Evolutionary conservation across 1,140 invertebrate species (phyloP), one percentile per base, ranked within the genome.

Genomic region (Ylistrum balloti): DNA sequence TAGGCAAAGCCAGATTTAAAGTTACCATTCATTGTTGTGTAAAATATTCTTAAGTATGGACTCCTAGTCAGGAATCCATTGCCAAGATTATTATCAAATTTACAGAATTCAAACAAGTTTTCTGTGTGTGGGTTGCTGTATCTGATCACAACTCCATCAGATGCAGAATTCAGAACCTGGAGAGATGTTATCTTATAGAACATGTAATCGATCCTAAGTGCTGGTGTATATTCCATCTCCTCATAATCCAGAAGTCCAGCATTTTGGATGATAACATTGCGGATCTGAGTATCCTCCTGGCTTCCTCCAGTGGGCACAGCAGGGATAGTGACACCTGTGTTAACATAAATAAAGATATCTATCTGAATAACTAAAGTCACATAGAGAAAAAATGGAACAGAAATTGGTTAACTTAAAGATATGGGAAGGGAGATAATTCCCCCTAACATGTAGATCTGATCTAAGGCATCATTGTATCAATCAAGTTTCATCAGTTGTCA

Each of bases 171-270:
- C 10, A 86, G 86, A 9, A 94, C 89, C 15, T 90, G 92, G 0
- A 94, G 88, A 33, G 90, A 92, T 0, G 93, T 93, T n/a, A 99
- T 94, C 33, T 98, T 98, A 95, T 99, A 99, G 88, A 98, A 97
- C 88, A 99, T 98, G 96, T 99, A 99, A 96, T 99, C 99, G 90
- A 99, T 98, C 97, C 99, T 99, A 1, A 99, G 96, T 0, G 99
- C 99, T 33, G 96, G 98, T 95, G 98, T 98, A 93, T 99, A 99
- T 3, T 97, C 95, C 96, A 98, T 98, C 0, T 98, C 99, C 0
- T 98, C 97, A 95, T 99, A 99, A 97, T 99, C 99, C 28, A 99
- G 97, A 0, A 99, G 97, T 0, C 99, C 99, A 9, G 99, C 98
- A 86, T 94, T 92, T 33, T 93, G 90, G 85, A 96, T 94, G 13